Evolutionary conservation across 2,888 invertebrate species (phyloP).

Genomic region (Hedya salicella): DNA sequence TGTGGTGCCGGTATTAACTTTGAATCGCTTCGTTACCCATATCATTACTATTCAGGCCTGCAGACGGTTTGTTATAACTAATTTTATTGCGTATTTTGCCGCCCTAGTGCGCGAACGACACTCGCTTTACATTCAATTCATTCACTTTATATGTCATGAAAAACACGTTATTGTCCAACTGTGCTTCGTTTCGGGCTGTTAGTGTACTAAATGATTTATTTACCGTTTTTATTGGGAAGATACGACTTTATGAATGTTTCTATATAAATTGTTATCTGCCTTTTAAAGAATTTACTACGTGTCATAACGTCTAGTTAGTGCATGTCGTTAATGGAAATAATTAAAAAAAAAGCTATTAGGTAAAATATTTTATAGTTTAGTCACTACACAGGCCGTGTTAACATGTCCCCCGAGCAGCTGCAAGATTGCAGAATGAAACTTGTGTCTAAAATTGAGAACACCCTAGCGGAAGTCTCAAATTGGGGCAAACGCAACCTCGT

Average conservation of each 20-base stretch:
- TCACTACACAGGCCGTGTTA: too few species aligned
- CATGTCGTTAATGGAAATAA: too few species aligned
- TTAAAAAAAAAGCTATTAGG: too few species aligned
- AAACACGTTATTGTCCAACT: slow-evolving; percentile 26
- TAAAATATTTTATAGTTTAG: too few species aligned
- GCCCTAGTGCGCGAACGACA: slow-evolving; percentile 50
- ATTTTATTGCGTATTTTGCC: slow-evolving; percentile 50
- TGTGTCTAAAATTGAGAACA: too few species aligned
- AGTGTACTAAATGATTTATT: slow-evolving; percentile 36
- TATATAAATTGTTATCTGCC: slow-evolving; percentile 13
- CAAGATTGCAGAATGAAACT: too few species aligned
- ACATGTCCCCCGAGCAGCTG: too few species aligned
- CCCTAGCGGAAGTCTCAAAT: too few species aligned
- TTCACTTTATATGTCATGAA: slow-evolving; percentile 37
- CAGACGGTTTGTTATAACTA: slow-evolving; percentile 45
- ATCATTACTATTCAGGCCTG: slow-evolving; percentile 30
- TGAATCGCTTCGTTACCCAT: too few species aligned
- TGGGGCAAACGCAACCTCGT: too few species aligned
- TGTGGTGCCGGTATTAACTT: too few species aligned
- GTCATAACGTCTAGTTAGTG: neutral
- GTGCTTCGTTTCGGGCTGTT: slow-evolving; percentile 33
- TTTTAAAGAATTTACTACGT: neutral
- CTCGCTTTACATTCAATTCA: slow-evolving; percentile 51
- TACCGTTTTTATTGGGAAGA: slow-evolving; percentile 24
- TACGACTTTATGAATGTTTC: slow-evolving; percentile 8